Evolutionary conservation across 1,140 invertebrate genomes (phyloP).

Genomic region (Uloborus diversus): DNA sequence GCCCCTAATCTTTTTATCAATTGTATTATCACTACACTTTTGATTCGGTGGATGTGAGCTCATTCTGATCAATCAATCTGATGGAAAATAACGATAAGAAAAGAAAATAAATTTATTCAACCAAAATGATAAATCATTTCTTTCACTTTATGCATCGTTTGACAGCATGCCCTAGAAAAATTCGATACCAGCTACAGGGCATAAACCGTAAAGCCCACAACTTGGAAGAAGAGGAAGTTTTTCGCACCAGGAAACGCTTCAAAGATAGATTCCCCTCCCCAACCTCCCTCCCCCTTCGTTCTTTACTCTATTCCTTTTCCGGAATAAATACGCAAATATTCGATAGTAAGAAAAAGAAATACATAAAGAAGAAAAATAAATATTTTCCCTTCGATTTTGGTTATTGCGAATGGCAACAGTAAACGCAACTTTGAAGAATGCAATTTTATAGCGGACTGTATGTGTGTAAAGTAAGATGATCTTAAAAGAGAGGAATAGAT

Average conservation of each 20-base stretch:
- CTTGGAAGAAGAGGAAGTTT: constrained; percentile 16
- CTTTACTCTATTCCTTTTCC: background rate
- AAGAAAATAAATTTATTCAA: constrained; percentile 40
- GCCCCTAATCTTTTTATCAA: no score
- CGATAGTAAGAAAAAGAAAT: background rate
- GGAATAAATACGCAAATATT: constrained; percentile 41
- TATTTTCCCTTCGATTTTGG: constrained; percentile 46
- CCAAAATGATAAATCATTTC: constrained; percentile 47
- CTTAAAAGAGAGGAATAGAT: background rate
- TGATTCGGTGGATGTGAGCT: background rate
- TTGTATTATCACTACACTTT: background rate
- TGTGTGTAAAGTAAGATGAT: background rate
- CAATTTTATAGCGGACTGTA: constrained; percentile 13
- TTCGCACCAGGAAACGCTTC: constrained; percentile 33
- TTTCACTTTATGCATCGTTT: constrained; percentile 15
- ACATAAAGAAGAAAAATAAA: constrained; percentile 20
- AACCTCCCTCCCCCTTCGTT: background rate
- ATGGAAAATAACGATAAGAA: constrained; percentile 33
- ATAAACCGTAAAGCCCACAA: constrained; percentile 19
- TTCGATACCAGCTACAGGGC: constrained; percentile 28
- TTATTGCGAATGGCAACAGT: constrained; percentile 31
- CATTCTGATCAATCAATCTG: background rate
- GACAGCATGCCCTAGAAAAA: background rate
- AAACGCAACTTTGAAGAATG: constrained; percentile 10
- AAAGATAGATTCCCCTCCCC: constrained; percentile 19